A percentile compares a stretch with the other conserved stretches of the same genome.
These are phyloP conservation scores for Fulica atra DNA, from an alignment of 2,113 vertebrate species.

Conservation along the genomic window DNA sequence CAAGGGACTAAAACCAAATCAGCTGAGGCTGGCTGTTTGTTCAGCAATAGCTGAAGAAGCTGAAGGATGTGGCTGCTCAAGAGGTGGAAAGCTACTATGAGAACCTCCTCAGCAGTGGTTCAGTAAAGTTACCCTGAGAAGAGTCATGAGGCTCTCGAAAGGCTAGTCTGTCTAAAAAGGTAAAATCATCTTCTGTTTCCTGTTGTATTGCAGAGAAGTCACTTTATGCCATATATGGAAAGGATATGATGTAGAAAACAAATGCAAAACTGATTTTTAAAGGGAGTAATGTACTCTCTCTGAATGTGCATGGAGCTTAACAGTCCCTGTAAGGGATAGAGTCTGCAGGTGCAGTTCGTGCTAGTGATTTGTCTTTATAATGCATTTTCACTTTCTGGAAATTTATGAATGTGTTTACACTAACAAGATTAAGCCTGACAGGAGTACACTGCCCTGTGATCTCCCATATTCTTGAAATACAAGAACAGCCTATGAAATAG, in stretches of 20 bases:
- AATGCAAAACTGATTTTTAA: not conserved
- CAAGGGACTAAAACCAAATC: not conserved
- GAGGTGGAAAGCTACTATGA: not conserved
- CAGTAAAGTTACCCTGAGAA: not conserved
- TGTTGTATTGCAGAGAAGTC: not conserved
- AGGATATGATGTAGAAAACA: not conserved
- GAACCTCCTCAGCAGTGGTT: not conserved
- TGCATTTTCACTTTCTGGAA: not conserved
- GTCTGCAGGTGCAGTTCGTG: not conserved
- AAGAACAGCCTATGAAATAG: not conserved
- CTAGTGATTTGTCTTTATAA: not conserved
- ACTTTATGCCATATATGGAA: not conserved
- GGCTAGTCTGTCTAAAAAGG: not conserved
- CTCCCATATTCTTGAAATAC: not conserved
- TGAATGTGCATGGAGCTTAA: not conserved
- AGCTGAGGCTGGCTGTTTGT: not conserved
- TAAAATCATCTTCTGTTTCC: not conserved
- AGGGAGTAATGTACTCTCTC: not conserved
- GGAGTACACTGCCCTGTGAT: accelerated
- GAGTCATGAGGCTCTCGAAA: not conserved
- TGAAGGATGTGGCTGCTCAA: not conserved
- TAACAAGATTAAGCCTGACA: not conserved
- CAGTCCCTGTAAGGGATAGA: accelerated
- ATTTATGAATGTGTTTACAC: not conserved
- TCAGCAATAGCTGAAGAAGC: not conserved